Percentiles rank a stretch among this genome's conserved stretches.
These are phyloP conservation scores for Heliconius hortense DNA, from an alignment of 2,888 invertebrate species.

Conservation along the genomic window DNA sequence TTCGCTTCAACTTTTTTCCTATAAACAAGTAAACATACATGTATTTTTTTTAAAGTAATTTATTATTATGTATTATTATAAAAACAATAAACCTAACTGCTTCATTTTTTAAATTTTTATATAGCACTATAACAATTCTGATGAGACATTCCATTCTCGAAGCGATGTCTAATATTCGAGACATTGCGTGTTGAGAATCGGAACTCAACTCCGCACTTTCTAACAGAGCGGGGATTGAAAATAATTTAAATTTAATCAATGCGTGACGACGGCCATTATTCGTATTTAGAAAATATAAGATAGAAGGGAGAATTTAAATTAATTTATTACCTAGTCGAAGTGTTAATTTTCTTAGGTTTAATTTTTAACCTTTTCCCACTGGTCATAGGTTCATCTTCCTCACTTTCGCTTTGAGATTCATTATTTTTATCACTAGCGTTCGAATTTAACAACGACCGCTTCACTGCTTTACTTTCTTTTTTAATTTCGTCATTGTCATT, in stretches of 20 bases:
- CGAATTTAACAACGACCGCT: slow-evolving; percentile 65
- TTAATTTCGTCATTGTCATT: slow-evolving; percentile 54
- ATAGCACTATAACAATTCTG: no score
- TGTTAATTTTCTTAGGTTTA: slow-evolving; percentile 75
- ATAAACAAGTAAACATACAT: slow-evolving; percentile 46
- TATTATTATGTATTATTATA: no score
- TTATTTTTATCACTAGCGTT: slow-evolving; percentile 70
- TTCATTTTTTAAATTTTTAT: no score
- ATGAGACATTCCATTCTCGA: no score
- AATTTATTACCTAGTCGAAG: slow-evolving; percentile 61
- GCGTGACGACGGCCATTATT: no score
- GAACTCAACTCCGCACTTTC: not conserved
- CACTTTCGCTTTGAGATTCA: slow-evolving; percentile 77
- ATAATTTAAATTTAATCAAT: not conserved
- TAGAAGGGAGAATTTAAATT: not conserved
- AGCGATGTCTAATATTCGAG: no score
- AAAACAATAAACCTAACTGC: not conserved
- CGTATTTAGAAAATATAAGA: no score
- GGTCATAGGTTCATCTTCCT: slow-evolving; percentile 67
- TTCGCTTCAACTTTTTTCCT: slow-evolving; percentile 82
- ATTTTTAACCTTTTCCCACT: slow-evolving; percentile 74
- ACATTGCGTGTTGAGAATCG: not conserved
- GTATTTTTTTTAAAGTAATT: not conserved
- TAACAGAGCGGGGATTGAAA: not conserved
- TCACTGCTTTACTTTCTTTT: slow-evolving; percentile 64